These are phyloP conservation scores for Cololabis saira DNA, from an alignment of 2,113 vertebrate species.

Conservation along the genomic window DNA sequence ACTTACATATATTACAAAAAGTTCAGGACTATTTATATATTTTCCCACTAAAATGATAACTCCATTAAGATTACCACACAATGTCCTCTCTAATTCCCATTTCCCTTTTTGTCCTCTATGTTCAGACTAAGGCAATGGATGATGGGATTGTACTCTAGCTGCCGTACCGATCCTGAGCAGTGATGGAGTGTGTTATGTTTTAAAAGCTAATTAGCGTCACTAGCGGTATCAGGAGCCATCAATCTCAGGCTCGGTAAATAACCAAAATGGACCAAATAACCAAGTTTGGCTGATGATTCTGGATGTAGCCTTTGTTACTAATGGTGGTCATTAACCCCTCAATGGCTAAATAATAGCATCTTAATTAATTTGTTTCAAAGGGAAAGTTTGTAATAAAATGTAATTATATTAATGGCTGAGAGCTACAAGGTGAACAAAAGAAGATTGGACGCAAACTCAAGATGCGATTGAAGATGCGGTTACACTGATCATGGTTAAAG, in stretches of 20 bases:
- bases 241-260: conserved; percentile 95
- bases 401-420: conserved; percentile 80
- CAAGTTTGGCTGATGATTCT: conserved; percentile 96
- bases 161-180: conserved; percentile 86
- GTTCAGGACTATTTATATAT: too few species aligned
- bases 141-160: conserved; percentile 86
- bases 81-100: conserved; percentile 74
- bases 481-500: conserved; percentile 9
- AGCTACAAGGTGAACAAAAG: conserved; percentile 67
- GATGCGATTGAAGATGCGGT: conserved; percentile 38
- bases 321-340: conserved; percentile 91
- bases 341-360: conserved; percentile 89
- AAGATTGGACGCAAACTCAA: conserved; percentile 32
- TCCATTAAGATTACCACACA: background rate
- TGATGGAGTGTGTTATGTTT: conserved; percentile 99
- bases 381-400: conserved; percentile 83
- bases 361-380: conserved; percentile 86
- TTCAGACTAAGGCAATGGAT: conserved; percentile 80
- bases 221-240: conserved; percentile 91
- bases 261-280: conserved; percentile 98
- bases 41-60: too few species aligned
- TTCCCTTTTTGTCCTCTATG: conserved; percentile 83
- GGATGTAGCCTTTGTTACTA: conserved; percentile 92
- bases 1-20: too few species aligned
- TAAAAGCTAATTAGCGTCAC: conserved; percentile 98